These are phyloP conservation scores for Peromyscus eremicus DNA, from an alignment of 2,797 vertebrate species.

Conservation along the genomic window DNA sequence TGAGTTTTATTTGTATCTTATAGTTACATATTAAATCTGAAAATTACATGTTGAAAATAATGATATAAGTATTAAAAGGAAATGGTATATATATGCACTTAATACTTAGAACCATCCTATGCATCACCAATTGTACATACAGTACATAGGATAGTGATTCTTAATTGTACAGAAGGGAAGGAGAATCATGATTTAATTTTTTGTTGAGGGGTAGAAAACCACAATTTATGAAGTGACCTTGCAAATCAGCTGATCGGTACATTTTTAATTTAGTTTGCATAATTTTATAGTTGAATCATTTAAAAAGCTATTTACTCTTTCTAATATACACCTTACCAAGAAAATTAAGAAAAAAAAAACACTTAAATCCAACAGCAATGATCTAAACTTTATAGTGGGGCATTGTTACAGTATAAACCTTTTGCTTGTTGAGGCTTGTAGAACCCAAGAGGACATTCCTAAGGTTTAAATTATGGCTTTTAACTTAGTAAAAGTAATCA, in stretches of 20 bases:
- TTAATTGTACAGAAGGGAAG: not conserved
- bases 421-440: slow-evolving; percentile 40
- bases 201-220: slow-evolving; percentile 1
- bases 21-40: not conserved
- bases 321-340: not conserved
- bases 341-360: slow-evolving; percentile 24
- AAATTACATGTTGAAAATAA: slow-evolving; percentile 2
- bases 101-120: slow-evolving; percentile 49
- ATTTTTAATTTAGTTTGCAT: not conserved
- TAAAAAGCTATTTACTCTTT: not conserved
- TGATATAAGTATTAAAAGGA: slow-evolving; percentile 58
- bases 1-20: slow-evolving; percentile 44
- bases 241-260: not conserved
- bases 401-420: slow-evolving; percentile 14
- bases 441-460: slow-evolving; percentile 17
- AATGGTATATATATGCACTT: not conserved
- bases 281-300: slow-evolving; percentile 29
- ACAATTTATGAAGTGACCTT: not conserved
- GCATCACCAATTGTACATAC: not conserved
- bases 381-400: slow-evolving; percentile 25
- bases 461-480: slow-evolving; percentile 41
- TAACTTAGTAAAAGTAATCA: slow-evolving; percentile 53
- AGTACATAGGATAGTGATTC: not conserved
- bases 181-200: not conserved
- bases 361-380: not conserved